Percentiles rank a stretch among this genome's conserved stretches.
phyloP scores from a whole-genome alignment of 2,113 vertebrate species.

The Carettochelys insculpta region DNA sequence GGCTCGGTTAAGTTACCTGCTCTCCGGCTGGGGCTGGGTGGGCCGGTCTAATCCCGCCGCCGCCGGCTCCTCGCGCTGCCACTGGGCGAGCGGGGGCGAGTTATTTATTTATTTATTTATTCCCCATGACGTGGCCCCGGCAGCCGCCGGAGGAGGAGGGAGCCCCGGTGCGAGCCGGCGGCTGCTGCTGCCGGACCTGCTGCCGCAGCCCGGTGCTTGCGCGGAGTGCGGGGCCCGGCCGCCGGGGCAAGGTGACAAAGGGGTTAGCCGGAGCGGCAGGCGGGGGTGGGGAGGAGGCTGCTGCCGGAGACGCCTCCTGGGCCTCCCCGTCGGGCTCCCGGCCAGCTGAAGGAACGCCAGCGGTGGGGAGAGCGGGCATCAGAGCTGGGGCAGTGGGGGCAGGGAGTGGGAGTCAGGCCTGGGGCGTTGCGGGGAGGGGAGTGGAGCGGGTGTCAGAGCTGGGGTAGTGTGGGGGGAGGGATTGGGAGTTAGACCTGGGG shows the following conservation, averaged over 20 bases:
- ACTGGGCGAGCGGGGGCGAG: constrained; percentile 56
- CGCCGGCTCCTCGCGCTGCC: constrained; percentile 52
- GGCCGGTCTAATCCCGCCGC: constrained; percentile 52
- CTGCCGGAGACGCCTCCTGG: constrained; percentile 27
- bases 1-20: constrained; percentile 65
- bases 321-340: constrained; percentile 51
- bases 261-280: constrained; percentile 32
- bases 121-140: constrained; percentile 66
- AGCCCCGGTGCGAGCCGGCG: neutral
- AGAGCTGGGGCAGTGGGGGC: too few relatives aligned
- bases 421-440: too few relatives aligned
- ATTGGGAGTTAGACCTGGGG: neutral
- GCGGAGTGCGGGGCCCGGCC: neutral
- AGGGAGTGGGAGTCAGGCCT: neutral
- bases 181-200: neutral
- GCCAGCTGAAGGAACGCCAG: neutral
- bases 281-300: constrained; percentile 43
- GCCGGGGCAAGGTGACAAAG: constrained; percentile 31
- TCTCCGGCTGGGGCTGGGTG: constrained; percentile 36
- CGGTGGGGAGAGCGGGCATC: neutral
- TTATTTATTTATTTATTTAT: constrained; percentile 78
- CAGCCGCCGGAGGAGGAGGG: constrained; percentile 24
- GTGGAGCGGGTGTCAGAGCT: too few relatives aligned
- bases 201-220: neutral
- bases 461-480: neutral